Conservation (phyloP, 2,888 invertebrate species). For the Asteroscopus sphinx region DNA sequence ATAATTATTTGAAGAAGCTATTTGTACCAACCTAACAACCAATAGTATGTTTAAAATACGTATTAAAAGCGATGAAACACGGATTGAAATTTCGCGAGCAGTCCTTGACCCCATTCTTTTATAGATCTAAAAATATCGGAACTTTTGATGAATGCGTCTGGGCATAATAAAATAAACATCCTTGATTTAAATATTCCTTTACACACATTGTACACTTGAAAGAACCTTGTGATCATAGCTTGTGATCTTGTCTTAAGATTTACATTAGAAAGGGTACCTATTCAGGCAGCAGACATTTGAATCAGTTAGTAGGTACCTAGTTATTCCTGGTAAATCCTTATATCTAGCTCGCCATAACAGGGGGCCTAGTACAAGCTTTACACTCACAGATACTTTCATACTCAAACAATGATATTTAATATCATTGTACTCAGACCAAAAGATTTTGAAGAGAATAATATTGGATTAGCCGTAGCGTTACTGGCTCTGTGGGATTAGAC, state of each 20-base stretch:
- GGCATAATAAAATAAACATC: constrained; percentile 15
- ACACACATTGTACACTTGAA: background rate
- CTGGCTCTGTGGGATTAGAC: too few species aligned
- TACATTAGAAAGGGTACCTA: too few species aligned
- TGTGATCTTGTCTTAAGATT: background rate
- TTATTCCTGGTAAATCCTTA: too few species aligned
- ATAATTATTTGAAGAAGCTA: background rate
- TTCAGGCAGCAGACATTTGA: too few species aligned
- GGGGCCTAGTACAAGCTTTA: too few species aligned
- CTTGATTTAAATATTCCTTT: constrained; percentile 12
- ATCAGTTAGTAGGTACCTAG: too few species aligned
- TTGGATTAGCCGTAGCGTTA: too few species aligned
- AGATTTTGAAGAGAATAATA: too few species aligned
- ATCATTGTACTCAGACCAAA: too few species aligned
- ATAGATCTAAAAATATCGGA: constrained; percentile 18
- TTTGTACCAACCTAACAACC: constrained; percentile 4
- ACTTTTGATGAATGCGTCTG: constrained; percentile 14
- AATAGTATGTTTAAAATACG: constrained; percentile 4
- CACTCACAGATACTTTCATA: too few species aligned
- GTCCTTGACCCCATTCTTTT: constrained; percentile 19
- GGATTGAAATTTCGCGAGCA: constrained; percentile 11
- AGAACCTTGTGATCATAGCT: background rate
- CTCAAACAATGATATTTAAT: too few species aligned
- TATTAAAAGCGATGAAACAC: constrained; percentile 18
- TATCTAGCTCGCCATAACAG: too few species aligned